These are phyloP conservation scores for Drosophila azteca DNA, from an alignment of 1,140 invertebrate species.

Conservation along the genomic window DNA sequence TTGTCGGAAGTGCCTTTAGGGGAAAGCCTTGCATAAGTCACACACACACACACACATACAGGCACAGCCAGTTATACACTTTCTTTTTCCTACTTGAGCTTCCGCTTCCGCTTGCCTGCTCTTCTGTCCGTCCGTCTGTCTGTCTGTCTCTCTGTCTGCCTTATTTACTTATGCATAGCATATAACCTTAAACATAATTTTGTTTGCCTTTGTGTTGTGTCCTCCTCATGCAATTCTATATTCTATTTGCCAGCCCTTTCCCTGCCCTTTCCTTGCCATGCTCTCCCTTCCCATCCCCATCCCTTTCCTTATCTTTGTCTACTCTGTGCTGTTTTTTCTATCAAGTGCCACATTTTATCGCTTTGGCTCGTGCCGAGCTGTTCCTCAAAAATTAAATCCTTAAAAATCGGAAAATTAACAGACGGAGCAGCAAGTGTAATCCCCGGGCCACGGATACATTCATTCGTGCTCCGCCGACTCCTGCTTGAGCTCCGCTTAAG, in stretches of 20 bases:
- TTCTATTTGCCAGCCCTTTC: slow-evolving; percentile 43
- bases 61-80: slow-evolving; percentile 71
- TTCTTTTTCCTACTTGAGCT: slow-evolving; percentile 78
- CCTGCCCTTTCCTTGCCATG: background rate
- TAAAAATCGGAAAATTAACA: slow-evolving; percentile 9
- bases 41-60: slow-evolving; percentile 40
- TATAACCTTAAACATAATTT: slow-evolving; percentile 82
- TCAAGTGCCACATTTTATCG: slow-evolving; percentile 64
- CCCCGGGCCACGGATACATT: background rate
- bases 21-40: slow-evolving; percentile 53
- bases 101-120: slow-evolving; percentile 68
- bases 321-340: slow-evolving; percentile 21
- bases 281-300: background rate
- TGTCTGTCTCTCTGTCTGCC: slow-evolving; percentile 38
- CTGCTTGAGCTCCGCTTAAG: slow-evolving; percentile 23
- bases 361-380: slow-evolving; percentile 59
- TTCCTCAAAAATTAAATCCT: background rate
- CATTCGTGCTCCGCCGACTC: background rate
- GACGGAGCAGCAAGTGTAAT: slow-evolving; percentile 14
- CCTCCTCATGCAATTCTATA: slow-evolving; percentile 69
- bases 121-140: slow-evolving; percentile 2
- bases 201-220: slow-evolving; percentile 72
- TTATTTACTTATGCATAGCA: slow-evolving; percentile 81
- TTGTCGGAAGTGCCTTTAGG: slow-evolving; percentile 76
- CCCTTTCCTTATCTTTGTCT: slow-evolving; percentile 44